These are phyloP conservation scores for Cephus pulcher DNA, from an alignment of 2,888 invertebrate genomes.

Conservation along the genomic window DNA sequence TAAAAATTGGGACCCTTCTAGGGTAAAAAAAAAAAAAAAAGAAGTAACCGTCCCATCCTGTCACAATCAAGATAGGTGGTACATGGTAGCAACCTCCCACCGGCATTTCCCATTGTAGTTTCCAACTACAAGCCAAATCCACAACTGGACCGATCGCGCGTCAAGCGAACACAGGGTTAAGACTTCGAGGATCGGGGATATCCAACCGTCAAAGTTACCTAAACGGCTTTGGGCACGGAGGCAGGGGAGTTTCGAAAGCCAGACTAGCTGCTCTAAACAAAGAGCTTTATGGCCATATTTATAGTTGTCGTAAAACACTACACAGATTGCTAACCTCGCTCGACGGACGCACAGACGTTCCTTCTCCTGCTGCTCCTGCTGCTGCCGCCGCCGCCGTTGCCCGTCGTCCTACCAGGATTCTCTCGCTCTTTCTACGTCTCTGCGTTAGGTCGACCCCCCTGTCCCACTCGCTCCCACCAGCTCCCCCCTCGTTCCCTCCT, in stretches of 20 bases:
- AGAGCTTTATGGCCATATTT: conserved; percentile 64
- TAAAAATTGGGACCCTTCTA: neutral
- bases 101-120: neutral
- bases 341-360: conserved; percentile 38
- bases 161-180: neutral
- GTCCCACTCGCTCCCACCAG: conserved; percentile 24
- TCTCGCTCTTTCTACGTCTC: conserved; percentile 18
- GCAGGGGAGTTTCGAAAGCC: conserved; percentile 51
- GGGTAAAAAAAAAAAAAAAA: too few species aligned
- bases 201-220: conserved; percentile 18
- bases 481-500: neutral
- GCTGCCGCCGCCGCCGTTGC: conserved; percentile 26
- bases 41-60: neutral
- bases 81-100: neutral
- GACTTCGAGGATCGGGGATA: neutral
- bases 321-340: conserved; percentile 62
- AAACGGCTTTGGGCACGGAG: conserved; percentile 14
- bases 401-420: conserved; percentile 27
- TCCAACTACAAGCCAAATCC: neutral
- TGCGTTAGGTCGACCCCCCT: neutral
- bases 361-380: conserved; percentile 29
- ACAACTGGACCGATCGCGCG: neutral
- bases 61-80: neutral
- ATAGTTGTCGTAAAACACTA: conserved; percentile 65
- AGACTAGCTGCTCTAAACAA: conserved; percentile 61